Evolutionary conservation across 2,113 vertebrate species (phyloP).

Genomic region (Muscicapa adusta): DNA sequence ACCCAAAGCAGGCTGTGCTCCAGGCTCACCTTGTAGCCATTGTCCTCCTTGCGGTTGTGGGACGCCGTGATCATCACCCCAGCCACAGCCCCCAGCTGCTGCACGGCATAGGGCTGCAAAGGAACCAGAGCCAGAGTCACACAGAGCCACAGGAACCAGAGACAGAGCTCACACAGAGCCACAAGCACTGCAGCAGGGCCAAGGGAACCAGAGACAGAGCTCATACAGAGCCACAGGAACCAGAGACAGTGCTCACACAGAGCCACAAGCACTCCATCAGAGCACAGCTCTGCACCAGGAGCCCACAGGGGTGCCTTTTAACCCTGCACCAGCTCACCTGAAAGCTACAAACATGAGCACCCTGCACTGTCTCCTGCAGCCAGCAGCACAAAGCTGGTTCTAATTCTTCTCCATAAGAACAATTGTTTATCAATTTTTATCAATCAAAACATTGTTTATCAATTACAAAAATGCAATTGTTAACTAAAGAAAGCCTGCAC

Average conservation of each 20-base stretch:
- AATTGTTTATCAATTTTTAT: no score
- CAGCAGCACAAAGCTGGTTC: rapidly evolving
- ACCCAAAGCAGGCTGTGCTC: rapidly evolving
- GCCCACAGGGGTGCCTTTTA: rapidly evolving
- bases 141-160: background rate
- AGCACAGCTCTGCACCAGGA: rapidly evolving
- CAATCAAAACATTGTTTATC: no score
- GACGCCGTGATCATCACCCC: conserved; percentile 97
- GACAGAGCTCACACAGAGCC: background rate
- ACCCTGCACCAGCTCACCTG: background rate
- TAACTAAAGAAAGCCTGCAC: background rate
- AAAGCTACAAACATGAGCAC: rapidly evolving
- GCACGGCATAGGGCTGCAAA: conserved; percentile 87
- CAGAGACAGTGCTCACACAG: no score
- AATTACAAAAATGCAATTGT: background rate
- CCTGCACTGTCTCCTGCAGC: background rate
- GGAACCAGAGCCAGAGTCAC: no score
- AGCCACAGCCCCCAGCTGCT: conserved; percentile 82
- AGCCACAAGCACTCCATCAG: background rate
- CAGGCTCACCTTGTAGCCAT: conserved; percentile 87
- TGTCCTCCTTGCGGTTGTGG: conserved; percentile 95
- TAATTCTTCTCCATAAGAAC: rapidly evolving
- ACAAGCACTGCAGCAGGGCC: background rate
- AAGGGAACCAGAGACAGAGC: background rate
- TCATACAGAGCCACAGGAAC: no score